Percentiles rank a stretch among this genome's conserved stretches.
Conservation (phyloP, 2,113 vertebrate species). For the Calcarius ornatus region DNA sequence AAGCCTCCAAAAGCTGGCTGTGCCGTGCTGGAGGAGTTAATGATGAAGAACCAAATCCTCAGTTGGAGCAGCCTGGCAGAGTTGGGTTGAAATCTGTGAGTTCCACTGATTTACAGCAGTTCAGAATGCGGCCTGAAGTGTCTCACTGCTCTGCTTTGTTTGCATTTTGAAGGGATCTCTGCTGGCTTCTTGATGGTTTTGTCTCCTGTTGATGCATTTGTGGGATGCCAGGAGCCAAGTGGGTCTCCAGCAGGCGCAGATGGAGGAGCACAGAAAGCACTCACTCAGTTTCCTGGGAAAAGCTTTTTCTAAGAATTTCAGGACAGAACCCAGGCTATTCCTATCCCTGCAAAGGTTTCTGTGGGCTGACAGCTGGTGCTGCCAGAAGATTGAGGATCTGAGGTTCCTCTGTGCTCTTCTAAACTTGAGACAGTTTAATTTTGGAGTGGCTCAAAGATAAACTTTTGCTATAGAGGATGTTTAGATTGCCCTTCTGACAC, state of each 20-base stretch:
- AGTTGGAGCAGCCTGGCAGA: conserved; percentile 13
- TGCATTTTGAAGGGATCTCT: conserved; percentile 51
- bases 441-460: not conserved
- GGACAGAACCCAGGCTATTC: not conserved
- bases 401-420: conserved; percentile 38
- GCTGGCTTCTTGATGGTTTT: conserved; percentile 31
- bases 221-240: not conserved
- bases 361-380: conserved; percentile 16
- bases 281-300: conserved; percentile 12
- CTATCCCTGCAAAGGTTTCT: conserved; percentile 31
- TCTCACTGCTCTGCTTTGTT: conserved; percentile 13
- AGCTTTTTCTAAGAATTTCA: not conserved
- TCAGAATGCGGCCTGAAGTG: not conserved
- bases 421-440: conserved; percentile 47
- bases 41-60: conserved; percentile 22
- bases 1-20: conserved; percentile 21
- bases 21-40: conserved; percentile 41
- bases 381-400: conserved; percentile 14
- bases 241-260: conserved; percentile 19
- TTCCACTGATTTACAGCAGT: conserved; percentile 11
- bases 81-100: not conserved
- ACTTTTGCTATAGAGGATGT: not conserved
- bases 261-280: not conserved
- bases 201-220: not conserved
- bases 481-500: not conserved